phyloP scores from a whole-genome alignment of 2,888 invertebrate genomes.

The Harmothoe impar region DNA sequence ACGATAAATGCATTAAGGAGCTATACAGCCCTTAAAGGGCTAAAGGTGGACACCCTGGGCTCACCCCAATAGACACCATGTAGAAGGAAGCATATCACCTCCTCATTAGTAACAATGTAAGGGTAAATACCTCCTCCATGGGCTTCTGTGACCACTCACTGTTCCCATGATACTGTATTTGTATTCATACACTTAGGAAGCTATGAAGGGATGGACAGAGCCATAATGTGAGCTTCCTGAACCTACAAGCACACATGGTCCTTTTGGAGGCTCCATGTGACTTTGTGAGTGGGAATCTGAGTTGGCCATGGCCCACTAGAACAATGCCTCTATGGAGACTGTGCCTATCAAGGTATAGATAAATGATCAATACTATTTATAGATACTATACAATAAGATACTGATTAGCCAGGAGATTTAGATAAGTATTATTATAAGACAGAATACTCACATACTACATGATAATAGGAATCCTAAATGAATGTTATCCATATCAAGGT shows the following conservation, averaged over 20 bases:
- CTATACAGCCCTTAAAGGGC: background rate
- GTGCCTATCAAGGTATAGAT: no score
- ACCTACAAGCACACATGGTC: background rate
- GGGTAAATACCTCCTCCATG: background rate
- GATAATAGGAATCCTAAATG: background rate
- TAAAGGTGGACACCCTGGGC: no score
- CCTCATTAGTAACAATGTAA: conserved; percentile 34
- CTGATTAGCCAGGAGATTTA: no score
- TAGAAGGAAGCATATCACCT: background rate
- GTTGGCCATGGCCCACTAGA: no score
- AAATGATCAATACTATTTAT: no score
- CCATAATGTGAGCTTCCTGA: background rate
- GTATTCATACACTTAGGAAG: conserved; percentile 1
- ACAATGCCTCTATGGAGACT: no score
- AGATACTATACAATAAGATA: no score
- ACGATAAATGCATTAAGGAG: no score
- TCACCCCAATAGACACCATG: background rate
- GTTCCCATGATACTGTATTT: background rate
- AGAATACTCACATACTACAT: no score
- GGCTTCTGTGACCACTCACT: background rate
- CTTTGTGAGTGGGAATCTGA: no score
- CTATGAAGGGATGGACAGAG: background rate
- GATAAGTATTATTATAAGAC: no score
- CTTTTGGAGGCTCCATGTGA: no score
- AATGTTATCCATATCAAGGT: background rate